Percentiles rank a stretch among this genome's conserved stretches.
Conservation (phyloP, 2,888 invertebrate species). For the Cistogaster globosa region DNA sequence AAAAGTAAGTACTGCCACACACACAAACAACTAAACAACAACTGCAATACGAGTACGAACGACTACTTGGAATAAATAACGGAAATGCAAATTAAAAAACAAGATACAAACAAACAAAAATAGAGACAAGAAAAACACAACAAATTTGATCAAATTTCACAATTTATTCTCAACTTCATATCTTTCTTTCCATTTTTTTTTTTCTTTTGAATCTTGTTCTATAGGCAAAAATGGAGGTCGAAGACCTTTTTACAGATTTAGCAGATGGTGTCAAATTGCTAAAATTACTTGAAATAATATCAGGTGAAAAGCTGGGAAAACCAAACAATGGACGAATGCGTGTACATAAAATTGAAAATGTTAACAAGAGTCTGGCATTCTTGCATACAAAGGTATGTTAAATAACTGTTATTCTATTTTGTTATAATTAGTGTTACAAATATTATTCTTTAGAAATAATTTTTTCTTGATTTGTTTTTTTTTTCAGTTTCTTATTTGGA, state of each 20-base stretch:
- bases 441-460: too few relatives aligned
- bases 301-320: slow-evolving; percentile 97
- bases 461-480: too few relatives aligned
- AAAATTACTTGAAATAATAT: slow-evolving; percentile 98
- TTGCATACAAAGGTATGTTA: slow-evolving; percentile 93
- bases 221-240: slow-evolving; percentile 98
- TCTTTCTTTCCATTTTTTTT: not conserved
- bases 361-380: slow-evolving; percentile 98
- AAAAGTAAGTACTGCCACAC: slow-evolving; percentile 86
- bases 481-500: too few relatives aligned
- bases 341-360: slow-evolving; percentile 99
- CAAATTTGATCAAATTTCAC: slow-evolving; percentile 44
- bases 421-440: not conserved
- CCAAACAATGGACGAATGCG: slow-evolving; percentile 98
- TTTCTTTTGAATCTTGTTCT: not conserved
- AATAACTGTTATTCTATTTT: not conserved
- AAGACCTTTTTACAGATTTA: slow-evolving; percentile 97
- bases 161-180: slow-evolving; percentile 14
- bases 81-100: slow-evolving; percentile 45
- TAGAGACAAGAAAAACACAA: not conserved
- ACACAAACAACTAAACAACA: slow-evolving; percentile 2
- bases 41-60: not conserved
- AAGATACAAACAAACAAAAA: not conserved
- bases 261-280: slow-evolving; percentile 96
- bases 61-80: slow-evolving; percentile 22